phyloP scores from a whole-genome alignment of 2,113 vertebrate species.

The Rhea americana region DNA sequence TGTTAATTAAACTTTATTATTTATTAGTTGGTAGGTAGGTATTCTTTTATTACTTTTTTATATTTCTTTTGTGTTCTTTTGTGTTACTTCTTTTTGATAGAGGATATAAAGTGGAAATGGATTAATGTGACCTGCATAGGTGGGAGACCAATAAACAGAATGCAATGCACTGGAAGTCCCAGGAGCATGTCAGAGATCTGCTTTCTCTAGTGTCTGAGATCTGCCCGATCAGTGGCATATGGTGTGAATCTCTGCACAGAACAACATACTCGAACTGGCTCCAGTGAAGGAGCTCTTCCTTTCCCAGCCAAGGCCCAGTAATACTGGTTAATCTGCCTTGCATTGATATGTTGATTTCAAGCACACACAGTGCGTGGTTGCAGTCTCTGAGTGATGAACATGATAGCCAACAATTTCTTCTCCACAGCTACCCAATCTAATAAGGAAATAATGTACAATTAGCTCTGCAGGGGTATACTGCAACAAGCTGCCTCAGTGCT shows the following conservation, averaged over 20 bases:
- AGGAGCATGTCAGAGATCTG: not conserved
- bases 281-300: not conserved
- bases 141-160: not conserved
- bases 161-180: not conserved
- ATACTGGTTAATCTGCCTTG: not conserved
- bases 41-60: too few species aligned
- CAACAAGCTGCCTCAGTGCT: rapidly evolving
- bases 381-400: not conserved
- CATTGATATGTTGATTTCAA: not conserved
- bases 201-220: rapidly evolving
- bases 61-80: too few species aligned
- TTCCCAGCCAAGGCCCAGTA: not conserved
- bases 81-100: not conserved
- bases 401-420: not conserved
- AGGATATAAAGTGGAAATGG: not conserved
- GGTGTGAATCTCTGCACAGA: not conserved
- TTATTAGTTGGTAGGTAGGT: not conserved
- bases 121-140: not conserved
- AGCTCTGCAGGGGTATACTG: not conserved
- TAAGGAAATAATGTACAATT: not conserved
- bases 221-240: rapidly evolving
- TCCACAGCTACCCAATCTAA: not conserved
- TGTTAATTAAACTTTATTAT: not conserved
- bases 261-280: not conserved
- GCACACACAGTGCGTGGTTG: not conserved